Base-by-base conservation (phyloP, 1,140 invertebrate genomes). In the Bombus superbus region DNA sequence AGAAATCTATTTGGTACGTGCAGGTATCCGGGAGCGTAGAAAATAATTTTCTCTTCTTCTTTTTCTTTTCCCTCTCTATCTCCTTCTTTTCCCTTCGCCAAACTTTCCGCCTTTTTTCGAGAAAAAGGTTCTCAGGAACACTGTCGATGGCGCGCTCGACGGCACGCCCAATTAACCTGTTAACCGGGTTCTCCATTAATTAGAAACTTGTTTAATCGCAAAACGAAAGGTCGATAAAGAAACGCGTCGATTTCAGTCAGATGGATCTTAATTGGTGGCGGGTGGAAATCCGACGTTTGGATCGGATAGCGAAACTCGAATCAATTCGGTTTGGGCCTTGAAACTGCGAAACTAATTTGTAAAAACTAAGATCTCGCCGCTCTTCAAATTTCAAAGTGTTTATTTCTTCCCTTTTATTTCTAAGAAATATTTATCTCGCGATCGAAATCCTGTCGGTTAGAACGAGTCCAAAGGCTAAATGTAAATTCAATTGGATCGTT, bases 121-220 rank as follows among this genome's bases (percentile, higher is more conserved):
- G 75, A 77, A 64, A 77, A 62, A 77, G 64, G 35, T 42, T 77
- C 59, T 77, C 75, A 77, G 75, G 75, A 77, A 77, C 75, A 77
- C 75, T 77, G 75, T 42, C 35, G 32, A 42, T 32, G 38, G 40
- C 47, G 57, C 32, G 3, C 28, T 59, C 38, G 8, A 42, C 22
- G 59, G 57, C 9, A 77, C 57, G 47, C 75, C 75, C n/a, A 77
- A 77, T 77, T 77, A 62, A 62, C 59, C 59, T 62, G 59, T 62
- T 62, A 62, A n/a, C 59, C 59, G 25, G 59, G 25, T 59, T 28
- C 57, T 59, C 25, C 57, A 9, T 28, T 59, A 10, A 59, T n/a
- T 11, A 13, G 47, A 53, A 53, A 22, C 6, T 53, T 22, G 18
- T 8, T 53, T 53, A 53, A 53, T 53, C 5, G 47, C 5, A 8